Conservation (phyloP, 37 sponge, comb jelly and placozoan genomes). For the Agelas oroides region DNA sequence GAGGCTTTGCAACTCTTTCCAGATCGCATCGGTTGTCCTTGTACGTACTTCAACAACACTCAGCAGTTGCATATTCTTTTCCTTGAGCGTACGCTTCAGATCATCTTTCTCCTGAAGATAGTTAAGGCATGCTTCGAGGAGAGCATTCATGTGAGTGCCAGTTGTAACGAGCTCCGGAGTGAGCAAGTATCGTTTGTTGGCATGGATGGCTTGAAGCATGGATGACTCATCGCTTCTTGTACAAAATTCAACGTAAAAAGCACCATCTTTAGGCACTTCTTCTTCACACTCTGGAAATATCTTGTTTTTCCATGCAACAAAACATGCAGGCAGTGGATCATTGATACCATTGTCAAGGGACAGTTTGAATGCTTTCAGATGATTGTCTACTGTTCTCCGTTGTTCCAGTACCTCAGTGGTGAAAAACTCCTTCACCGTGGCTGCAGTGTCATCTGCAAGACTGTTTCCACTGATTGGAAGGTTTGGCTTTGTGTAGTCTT, state of each 20-base stretch:
- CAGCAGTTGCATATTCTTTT: neutral
- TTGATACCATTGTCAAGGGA: neutral
- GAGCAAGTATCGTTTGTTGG: neutral
- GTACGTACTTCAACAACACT: too few relatives aligned
- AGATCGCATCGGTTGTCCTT: neutral
- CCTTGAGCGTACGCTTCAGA: neutral
- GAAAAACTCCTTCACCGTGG: neutral
- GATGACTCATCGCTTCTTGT: neutral
- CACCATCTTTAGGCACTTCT: neutral
- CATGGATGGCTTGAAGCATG: neutral
- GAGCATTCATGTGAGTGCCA: neutral
- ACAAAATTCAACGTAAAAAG: neutral
- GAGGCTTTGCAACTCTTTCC: neutral
- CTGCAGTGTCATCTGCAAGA: neutral
- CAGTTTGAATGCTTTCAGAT: neutral
- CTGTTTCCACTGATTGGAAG: neutral
- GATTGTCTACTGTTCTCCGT: neutral
- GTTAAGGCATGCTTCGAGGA: neutral
- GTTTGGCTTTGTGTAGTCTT: neutral
- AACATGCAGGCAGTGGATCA: conserved; percentile 21
- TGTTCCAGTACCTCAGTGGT: neutral
- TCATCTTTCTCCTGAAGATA: neutral
- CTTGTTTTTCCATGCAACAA: neutral
- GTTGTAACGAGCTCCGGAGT: neutral
- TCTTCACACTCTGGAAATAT: neutral